Base-by-base conservation (phyloP, 2,888 invertebrate genomes). In the Apodemia hepburni region DNA sequence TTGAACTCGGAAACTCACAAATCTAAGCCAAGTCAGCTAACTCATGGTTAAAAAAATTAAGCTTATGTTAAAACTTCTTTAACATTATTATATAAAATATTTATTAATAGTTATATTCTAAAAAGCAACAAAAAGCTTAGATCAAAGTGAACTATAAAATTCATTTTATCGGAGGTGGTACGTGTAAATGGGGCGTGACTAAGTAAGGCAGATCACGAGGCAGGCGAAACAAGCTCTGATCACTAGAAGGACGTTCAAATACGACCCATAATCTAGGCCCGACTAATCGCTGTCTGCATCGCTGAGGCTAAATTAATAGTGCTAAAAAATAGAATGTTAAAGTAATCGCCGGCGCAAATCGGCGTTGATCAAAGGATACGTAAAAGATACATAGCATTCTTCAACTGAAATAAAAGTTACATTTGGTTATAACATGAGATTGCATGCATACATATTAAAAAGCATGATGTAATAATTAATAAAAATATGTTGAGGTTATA, bases 181-280 rank as follows among this genome's bases (percentile, higher is more conserved):
- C 67, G 75, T 72, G 75, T 75, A 81, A 84, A 87, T 85, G 86
- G 85, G 86, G 82, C 87, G 85, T 86, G 84, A 84, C 85, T 77
- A 75, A 71, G 71, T 75, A 69, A 75, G 75, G 70, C 80, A 69
- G 79, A 87, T 87, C 87, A 87, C 86, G 84, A 84, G 72, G 73
- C 72, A 45, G 64, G 77, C 68, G 69, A 73, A 71, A 68, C 63
- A 66, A 64, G 60, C 35, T 49, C 18, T 54, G 54, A 54, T 47
- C 62, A 64, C 59, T 64, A 65, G 70, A 70, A 70, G 69, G 70
- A 66, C 71, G 71, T 45, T 54, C 54, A 54, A 68, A 65, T 63
- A 51, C 60, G 64, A 65, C 63, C 61, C 64, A 54, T 54, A 65
- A 65, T 69, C 68, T 70, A 67, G 69, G 67, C 69, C 54, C 64